Evolutionary conservation across 2,888 invertebrate genomes (phyloP), one percentile per base, ranked within the genome.

Genomic region (Cyclophora punctaria): DNA sequence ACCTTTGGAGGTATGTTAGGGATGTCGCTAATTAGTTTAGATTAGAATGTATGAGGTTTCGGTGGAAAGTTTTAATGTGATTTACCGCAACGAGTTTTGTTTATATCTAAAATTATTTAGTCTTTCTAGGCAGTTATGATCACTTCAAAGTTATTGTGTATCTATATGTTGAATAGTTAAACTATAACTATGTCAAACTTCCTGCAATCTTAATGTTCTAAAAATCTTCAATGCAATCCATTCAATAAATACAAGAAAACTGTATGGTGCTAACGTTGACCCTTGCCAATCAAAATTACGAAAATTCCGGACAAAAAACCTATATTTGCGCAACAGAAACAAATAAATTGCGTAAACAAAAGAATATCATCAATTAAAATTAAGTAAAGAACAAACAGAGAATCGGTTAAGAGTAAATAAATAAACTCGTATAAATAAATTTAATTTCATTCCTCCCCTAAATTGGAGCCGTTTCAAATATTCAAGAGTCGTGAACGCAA

Each of bases 401-500:
- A 66, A 76, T 75, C 69, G 66, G 62, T 71, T 69, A 58, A 68
- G 53, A 73, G 76, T 81, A 81, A 83, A 80, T 80, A 83, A 80
- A 83, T 83, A 82, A 83, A 81, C 64, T 74, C 73, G 77, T 75
- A 78, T 84, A 83, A 84, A 87, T 85, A 85, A 83, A 86, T 88
- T 88, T 86, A 85, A 86, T 87, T 87, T 85, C 72, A 80, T 74
- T 75, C 81, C 79, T 77, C 77, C 75, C 76, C 74, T 78, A 84
- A 85, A 84, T 85, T 86, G 83, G 76, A 79, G 81, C 71, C 75
- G 75, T 75, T 83, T 87, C 80, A 87, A 88, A 87, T 86, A 88
- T 87, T 87, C 85, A 88, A 76, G 71, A 83, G 81, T 83, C 81
- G 81, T 83, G 86, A 85, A 83, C 79, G 76, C 80, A 86, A 85